Percentiles rank a stretch among this genome's conserved stretches.
phyloP scores from a whole-genome alignment of 1,140 invertebrate genomes.

The Achatina immaculata region DNA sequence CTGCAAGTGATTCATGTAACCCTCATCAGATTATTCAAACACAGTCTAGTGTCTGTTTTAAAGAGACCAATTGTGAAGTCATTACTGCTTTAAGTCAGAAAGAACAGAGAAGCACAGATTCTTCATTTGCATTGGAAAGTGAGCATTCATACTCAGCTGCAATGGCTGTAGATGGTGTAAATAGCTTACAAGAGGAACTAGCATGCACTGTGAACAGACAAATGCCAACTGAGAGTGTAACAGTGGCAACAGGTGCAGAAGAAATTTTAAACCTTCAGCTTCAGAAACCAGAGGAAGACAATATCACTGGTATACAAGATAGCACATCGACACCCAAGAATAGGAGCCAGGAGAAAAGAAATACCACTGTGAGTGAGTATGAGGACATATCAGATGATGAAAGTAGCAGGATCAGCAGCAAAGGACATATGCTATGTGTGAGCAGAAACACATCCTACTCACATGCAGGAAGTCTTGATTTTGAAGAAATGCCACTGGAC shows the following conservation, averaged over 20 bases:
- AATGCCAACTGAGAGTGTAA: background rate
- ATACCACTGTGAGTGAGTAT: background rate
- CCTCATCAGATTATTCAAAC: background rate
- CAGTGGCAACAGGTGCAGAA: background rate
- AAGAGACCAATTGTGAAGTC: background rate
- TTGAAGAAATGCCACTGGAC: background rate
- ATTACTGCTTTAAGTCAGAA: background rate
- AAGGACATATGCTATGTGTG: too few species aligned
- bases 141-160: background rate
- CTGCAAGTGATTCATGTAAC: background rate
- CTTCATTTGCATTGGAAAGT: background rate
- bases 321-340: background rate
- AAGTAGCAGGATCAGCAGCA: background rate
- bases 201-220: background rate
- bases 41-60: background rate
- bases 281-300: background rate
- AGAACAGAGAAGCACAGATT: background rate
- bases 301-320: background rate
- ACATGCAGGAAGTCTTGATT: background rate
- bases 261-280: background rate
- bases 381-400: constrained; percentile 1
- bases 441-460: too few species aligned
- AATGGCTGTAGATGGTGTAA: background rate
- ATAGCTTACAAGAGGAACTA: background rate
- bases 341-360: background rate